phyloP scores from a whole-genome alignment of 2,888 invertebrate species.

The Stenichneumon culpator region DNA sequence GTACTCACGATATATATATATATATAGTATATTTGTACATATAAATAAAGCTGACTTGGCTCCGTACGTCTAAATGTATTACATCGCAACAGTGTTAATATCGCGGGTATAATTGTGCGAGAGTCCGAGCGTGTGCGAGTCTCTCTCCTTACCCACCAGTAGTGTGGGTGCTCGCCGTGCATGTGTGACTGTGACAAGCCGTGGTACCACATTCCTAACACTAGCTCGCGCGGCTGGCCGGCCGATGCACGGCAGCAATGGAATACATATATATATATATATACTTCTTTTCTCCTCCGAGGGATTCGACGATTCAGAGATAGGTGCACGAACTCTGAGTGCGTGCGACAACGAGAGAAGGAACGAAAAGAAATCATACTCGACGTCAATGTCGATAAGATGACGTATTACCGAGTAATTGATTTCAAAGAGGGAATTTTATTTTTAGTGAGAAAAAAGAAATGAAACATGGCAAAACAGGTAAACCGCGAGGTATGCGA shows the following conservation, averaged over 20 bases:
- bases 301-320: constrained; percentile 32
- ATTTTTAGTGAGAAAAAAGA: too few relatives aligned
- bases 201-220: constrained; percentile 85
- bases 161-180: constrained; percentile 63
- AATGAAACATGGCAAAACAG: constrained; percentile 5
- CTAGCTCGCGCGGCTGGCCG: constrained; percentile 75
- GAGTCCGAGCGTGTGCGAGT: background rate
- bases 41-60: background rate
- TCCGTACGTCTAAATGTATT: background rate
- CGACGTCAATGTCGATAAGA: constrained; percentile 13
- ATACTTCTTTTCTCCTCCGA: constrained; percentile 57
- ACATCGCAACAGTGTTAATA: constrained; percentile 31
- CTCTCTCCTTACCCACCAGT: background rate
- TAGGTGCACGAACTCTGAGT: background rate
- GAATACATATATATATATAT: constrained; percentile 16
- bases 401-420: constrained; percentile 16
- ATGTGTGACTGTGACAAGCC: constrained; percentile 84
- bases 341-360: background rate
- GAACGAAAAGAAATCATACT: background rate
- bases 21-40: background rate
- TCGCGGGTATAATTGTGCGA: constrained; percentile 40
- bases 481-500: constrained; percentile 33
- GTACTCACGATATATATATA: constrained; percentile 5
- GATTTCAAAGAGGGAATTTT: background rate
- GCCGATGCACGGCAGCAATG: constrained; percentile 73